These are phyloP conservation scores for Drosophila pachea DNA, from an alignment of 1,140 invertebrate species.

Conservation along the genomic window DNA sequence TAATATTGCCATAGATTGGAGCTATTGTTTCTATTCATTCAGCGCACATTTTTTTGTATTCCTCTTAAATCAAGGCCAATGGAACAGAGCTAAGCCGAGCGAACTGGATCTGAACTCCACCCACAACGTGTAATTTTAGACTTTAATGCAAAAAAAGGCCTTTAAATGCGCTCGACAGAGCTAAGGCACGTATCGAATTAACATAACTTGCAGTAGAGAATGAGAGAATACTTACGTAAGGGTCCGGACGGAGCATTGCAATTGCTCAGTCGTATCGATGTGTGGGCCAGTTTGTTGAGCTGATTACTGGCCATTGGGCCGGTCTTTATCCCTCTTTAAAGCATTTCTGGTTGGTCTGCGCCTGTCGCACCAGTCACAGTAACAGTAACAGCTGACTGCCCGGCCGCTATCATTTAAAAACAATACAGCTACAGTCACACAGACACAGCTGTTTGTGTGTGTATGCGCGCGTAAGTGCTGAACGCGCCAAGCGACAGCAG, in stretches of 20 bases:
- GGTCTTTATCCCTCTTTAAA: conserved; percentile 72
- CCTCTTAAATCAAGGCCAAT: background rate
- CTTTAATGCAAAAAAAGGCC: background rate
- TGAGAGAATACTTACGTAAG: background rate
- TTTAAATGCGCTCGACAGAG: no score
- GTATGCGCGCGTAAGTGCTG: conserved; percentile 36
- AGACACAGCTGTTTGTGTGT: conserved; percentile 18
- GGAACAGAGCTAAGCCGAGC: background rate
- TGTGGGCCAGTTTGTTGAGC: conserved; percentile 36
- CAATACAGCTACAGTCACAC: conserved; percentile 36
- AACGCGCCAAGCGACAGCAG: conserved; percentile 47
- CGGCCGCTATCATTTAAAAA: conserved; percentile 66
- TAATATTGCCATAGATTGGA: no score
- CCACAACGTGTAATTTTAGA: background rate
- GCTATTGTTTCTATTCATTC: background rate
- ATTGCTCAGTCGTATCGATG: conserved; percentile 11
- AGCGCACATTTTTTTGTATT: background rate
- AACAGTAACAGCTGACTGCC: conserved; percentile 64
- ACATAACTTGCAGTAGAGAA: conserved; percentile 3
- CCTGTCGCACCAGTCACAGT: conserved; percentile 69
- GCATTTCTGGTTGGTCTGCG: conserved; percentile 74
- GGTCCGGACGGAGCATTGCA: background rate
- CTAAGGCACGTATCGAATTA: background rate
- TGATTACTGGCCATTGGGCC: conserved; percentile 52
- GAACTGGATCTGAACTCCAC: conserved; percentile 1